Evolutionary conservation across 2,113 vertebrate species (phyloP).

Genomic region (Penelope pileata): DNA sequence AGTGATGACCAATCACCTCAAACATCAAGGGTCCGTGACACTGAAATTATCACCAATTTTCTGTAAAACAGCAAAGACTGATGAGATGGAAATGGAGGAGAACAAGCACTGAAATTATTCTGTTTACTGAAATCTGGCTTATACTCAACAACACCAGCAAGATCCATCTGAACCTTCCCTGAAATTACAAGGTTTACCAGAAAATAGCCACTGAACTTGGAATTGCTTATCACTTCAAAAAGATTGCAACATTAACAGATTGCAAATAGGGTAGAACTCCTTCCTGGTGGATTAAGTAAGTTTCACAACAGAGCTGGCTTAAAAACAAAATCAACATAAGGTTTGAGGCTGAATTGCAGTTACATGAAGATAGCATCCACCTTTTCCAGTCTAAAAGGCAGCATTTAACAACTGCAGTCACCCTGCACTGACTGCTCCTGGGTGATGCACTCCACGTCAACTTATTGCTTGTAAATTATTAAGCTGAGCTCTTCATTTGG

Average conservation of each 20-base stretch:
- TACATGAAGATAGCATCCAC: neutral
- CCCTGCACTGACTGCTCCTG: neutral
- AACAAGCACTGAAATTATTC: neutral
- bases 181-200: neutral
- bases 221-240: neutral
- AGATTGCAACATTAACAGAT: neutral
- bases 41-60: neutral
- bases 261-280: neutral
- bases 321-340: neutral
- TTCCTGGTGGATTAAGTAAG: neutral
- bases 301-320: neutral
- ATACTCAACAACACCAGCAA: neutral
- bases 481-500: neutral
- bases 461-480: neutral
- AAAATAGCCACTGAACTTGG: neutral
- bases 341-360: neutral
- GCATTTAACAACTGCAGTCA: neutral
- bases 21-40: neutral
- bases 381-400: neutral
- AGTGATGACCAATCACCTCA: neutral
- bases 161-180: neutral
- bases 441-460: neutral
- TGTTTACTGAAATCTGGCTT: neutral
- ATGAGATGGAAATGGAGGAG: neutral
- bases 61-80: neutral